These are phyloP conservation scores for Mythimna ferrago DNA, from an alignment of 2,888 invertebrate genomes.

Conservation along the genomic window DNA sequence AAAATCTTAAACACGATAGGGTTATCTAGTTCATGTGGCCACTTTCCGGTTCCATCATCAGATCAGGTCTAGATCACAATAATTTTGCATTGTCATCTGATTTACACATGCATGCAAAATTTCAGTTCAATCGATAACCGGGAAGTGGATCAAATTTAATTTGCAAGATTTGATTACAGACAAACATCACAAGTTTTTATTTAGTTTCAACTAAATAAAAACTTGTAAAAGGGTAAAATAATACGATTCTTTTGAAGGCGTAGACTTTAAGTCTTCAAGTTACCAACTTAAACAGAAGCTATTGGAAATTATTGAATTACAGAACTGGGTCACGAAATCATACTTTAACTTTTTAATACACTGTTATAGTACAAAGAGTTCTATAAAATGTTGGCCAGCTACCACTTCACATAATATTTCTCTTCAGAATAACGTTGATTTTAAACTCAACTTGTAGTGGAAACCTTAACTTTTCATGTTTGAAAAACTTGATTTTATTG, in stretches of 20 bases:
- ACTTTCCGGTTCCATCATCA: too few species aligned
- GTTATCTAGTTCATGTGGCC: too few species aligned
- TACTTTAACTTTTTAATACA: slow-evolving; percentile 28
- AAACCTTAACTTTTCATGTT: not conserved
- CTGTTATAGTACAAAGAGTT: slow-evolving; percentile 3
- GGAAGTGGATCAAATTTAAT: too few species aligned
- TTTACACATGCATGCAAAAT: too few species aligned
- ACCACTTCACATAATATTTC: not conserved
- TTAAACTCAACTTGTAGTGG: not conserved
- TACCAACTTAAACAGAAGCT: slow-evolving; percentile 25
- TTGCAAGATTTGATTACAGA: too few species aligned
- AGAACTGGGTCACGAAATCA: slow-evolving; percentile 40
- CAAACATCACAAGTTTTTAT: too few species aligned
- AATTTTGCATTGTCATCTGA: too few species aligned
- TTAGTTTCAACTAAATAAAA: too few species aligned
- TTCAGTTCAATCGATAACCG: too few species aligned
- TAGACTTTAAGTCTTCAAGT: slow-evolving; percentile 27
- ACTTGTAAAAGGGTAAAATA: too few species aligned
- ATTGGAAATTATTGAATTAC: slow-evolving; percentile 42
- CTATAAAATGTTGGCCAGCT: slow-evolving; percentile 6
- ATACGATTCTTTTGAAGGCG: slow-evolving; percentile 22
- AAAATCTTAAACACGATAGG: too few species aligned
- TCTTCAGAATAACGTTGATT: not conserved
- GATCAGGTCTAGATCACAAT: too few species aligned
- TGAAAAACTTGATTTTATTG: not conserved